Base-by-base conservation (phyloP, 2,888 invertebrate genomes). In the Poecilus cupreus region DNA sequence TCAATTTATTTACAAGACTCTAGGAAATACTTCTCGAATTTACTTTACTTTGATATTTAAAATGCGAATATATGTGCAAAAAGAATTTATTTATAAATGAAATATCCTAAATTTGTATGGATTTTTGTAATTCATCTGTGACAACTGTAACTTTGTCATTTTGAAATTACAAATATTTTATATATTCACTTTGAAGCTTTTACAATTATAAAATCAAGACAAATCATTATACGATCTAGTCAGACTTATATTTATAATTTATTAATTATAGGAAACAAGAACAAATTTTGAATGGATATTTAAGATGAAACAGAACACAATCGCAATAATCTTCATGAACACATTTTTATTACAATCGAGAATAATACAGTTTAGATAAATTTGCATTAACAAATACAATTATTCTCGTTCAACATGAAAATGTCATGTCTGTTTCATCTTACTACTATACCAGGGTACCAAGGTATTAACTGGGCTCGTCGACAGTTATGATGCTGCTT, bases 131-230 rank as follows among this genome's bases (percentile, higher is more conserved):
- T 68, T 70, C 79, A 79, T 51, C 78, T 37, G 64, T 78, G 46
- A 70, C 46, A 64, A 46, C 13, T 60, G 11, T 60, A 60, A 26
- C 37, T 22, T 16, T 79, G 80, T 80, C 80, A 80, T 80, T 32
- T 77, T 75, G 75, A 81, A 81, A 80, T 80, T 80, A 80, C 80
- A 81, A 77, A 81, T 81, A 81, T 81, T 81, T 81, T 81, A 81
- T 81, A 81, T 81, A 81, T 60, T 75, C 81, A 75, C 74, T 64
- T 60, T 49, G 49, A 81, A 81, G 74, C 74, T 81, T 81, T 81
- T 81, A 81, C 75, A 81, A 75, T 81, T 75, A 32, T 79, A 51
- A 51, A 79, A 70, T 68, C 60, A 20, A 75, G 75, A 75, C 81
- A 81, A 75, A 81, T 80, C 80, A 80, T 57, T 39, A 39, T 70